These are phyloP conservation scores for Protobothrops mucrosquamatus DNA, from an alignment of 2,113 vertebrate genomes.

Conservation along the genomic window DNA sequence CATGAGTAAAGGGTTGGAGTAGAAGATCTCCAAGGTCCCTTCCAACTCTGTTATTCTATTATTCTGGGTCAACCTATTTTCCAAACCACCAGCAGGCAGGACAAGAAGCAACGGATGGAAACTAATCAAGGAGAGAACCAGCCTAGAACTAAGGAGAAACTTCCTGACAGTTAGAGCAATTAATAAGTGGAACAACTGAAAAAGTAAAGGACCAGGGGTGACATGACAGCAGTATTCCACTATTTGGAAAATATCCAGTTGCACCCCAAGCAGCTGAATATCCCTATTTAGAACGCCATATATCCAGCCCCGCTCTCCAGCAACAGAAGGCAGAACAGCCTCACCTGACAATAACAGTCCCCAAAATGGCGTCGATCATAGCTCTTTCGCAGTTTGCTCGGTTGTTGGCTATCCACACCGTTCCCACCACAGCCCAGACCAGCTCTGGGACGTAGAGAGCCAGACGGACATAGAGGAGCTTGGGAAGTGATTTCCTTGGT, in stretches of 20 bases:
- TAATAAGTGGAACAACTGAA: too few species aligned
- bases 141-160: too few species aligned
- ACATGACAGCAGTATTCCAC: too few species aligned
- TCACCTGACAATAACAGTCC: conserved; percentile 87
- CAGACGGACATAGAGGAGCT: conserved; percentile 85
- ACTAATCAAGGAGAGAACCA: too few species aligned
- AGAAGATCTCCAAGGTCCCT: too few species aligned
- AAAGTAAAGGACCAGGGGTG: too few species aligned
- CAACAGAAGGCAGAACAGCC: neutral
- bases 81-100: neutral
- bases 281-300: neutral
- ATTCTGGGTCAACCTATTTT: neutral
- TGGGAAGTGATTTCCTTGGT: conserved; percentile 85
- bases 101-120: too few species aligned
- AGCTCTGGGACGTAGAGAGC: conserved; percentile 88
- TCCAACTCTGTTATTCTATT: neutral
- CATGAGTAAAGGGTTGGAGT: too few species aligned
- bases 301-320: neutral
- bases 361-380: conserved; percentile 76
- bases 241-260: neutral
- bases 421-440: conserved; percentile 87
- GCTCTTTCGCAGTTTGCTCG: conserved; percentile 77
- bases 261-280: neutral
- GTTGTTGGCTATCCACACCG: conserved; percentile 81
- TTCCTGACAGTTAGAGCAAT: too few species aligned